A percentile compares a stretch with the other conserved stretches of the same genome.
These are phyloP conservation scores for Cosmopolites sordidus DNA, from an alignment of 2,888 invertebrate species.

Conservation along the genomic window DNA sequence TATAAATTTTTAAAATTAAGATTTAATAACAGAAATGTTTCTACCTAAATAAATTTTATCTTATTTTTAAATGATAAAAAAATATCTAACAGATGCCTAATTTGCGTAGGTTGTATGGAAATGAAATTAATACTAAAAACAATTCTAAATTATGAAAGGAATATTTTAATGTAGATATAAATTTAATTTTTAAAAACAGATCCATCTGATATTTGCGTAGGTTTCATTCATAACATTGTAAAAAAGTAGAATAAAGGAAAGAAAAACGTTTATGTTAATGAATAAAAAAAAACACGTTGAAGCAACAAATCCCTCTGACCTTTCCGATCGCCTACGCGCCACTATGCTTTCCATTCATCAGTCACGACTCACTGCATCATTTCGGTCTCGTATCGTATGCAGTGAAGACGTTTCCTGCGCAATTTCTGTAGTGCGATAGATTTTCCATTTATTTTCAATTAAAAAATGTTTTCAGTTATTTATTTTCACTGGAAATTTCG, in stretches of 20 bases:
- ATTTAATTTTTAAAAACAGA: neutral
- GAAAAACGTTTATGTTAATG: neutral
- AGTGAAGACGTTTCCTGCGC: neutral
- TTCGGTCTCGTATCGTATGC: neutral
- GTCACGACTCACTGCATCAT: slow-evolving; percentile 2
- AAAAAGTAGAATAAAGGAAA: neutral
- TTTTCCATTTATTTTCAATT: neutral
- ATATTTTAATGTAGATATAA: no score
- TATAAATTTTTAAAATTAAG: no score
- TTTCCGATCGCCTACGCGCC: slow-evolving; percentile 11
- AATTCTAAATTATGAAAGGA: no score
- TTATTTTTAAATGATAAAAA: no score
- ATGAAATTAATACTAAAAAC: no score
- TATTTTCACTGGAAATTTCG: no score
- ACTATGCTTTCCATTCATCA: slow-evolving; percentile 7
- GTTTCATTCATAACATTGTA: neutral
- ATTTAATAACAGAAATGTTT: no score
- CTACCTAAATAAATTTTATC: no score
- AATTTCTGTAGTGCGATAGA: neutral
- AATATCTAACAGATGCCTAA: no score
- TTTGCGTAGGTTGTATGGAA: no score
- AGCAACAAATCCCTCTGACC: slow-evolving; percentile 9
- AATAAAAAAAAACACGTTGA: slow-evolving; percentile 4
- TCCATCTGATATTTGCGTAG: neutral
- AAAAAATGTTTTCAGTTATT: neutral